A percentile compares a stretch with the other conserved stretches of the same genome.
Evolutionary conservation across 2,888 invertebrate genomes (phyloP).

Genomic region (Plebejus anna): DNA sequence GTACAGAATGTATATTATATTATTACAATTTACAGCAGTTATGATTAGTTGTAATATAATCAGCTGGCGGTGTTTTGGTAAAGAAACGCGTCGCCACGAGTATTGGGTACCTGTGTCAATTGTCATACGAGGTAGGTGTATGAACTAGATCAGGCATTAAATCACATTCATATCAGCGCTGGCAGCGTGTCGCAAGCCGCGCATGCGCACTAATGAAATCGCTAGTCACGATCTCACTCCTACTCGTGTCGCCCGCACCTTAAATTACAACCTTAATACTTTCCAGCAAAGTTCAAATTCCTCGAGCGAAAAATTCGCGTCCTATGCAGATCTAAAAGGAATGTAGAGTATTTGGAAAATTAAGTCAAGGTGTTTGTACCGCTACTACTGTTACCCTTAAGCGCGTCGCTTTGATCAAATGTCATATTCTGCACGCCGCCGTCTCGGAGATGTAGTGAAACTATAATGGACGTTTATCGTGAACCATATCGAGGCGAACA

Average conservation of each 20-base stretch:
- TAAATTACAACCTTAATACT: conserved; percentile 31
- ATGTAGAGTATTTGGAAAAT: conserved; percentile 41
- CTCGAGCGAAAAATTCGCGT: neutral
- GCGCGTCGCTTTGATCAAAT: conserved; percentile 29
- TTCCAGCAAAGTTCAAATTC: conserved; percentile 24
- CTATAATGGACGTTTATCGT: too few species aligned
- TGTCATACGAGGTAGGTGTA: neutral
- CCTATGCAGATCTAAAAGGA: conserved; percentile 40
- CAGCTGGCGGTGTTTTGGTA: neutral
- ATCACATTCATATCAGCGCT: conserved; percentile 28
- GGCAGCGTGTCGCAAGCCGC: conserved; percentile 46
- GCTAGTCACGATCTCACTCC: conserved; percentile 60
- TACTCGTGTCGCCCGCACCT: conserved; percentile 37
- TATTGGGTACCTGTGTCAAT: neutral
- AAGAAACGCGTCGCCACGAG: conserved; percentile 1
- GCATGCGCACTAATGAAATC: conserved; percentile 62
- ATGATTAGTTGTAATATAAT: neutral
- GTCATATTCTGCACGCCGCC: conserved; percentile 4
- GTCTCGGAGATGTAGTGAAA: too few species aligned
- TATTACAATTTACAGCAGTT: too few species aligned
- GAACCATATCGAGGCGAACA: too few species aligned
- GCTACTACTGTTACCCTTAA: conserved; percentile 27
- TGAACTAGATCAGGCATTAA: conserved; percentile 20
- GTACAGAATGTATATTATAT: too few species aligned
- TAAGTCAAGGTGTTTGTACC: conserved; percentile 39